Evolutionary conservation across 2,888 invertebrate genomes (phyloP).

Genomic region (Tipula lateralis): DNA sequence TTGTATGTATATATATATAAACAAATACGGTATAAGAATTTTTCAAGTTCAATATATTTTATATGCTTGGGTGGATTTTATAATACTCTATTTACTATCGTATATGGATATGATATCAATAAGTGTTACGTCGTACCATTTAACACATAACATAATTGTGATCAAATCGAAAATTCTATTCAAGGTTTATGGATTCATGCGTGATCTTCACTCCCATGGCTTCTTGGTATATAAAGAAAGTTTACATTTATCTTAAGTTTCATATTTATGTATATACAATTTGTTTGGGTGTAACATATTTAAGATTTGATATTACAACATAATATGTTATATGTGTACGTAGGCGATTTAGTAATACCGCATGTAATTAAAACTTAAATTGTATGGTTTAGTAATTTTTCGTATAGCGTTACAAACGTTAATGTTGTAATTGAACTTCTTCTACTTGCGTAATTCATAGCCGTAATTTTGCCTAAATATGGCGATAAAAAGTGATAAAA

Average conservation of each 20-base stretch:
- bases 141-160: not conserved
- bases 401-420: not conserved
- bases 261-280: not conserved
- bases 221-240: not conserved
- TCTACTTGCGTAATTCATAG: not conserved
- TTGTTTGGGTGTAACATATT: not conserved
- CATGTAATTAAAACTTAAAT: not conserved
- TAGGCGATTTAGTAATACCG: not conserved
- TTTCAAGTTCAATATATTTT: slow-evolving; percentile 20
- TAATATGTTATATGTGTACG: not conserved
- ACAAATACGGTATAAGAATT: slow-evolving; percentile 26
- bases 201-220: not conserved
- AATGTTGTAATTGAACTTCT: not conserved
- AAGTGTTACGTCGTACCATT: not conserved
- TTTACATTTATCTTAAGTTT: not conserved
- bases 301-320: not conserved
- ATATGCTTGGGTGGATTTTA: slow-evolving; percentile 7
- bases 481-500: too few relatives aligned
- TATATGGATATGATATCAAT: not conserved
- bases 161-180: not conserved
- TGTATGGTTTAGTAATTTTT: not conserved
- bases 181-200: not conserved
- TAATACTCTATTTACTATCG: not conserved
- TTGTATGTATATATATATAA: slow-evolving; percentile 2
- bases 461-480: not conserved